phyloP scores from a whole-genome alignment of 2,888 invertebrate species.

The Pterostichus niger region DNA sequence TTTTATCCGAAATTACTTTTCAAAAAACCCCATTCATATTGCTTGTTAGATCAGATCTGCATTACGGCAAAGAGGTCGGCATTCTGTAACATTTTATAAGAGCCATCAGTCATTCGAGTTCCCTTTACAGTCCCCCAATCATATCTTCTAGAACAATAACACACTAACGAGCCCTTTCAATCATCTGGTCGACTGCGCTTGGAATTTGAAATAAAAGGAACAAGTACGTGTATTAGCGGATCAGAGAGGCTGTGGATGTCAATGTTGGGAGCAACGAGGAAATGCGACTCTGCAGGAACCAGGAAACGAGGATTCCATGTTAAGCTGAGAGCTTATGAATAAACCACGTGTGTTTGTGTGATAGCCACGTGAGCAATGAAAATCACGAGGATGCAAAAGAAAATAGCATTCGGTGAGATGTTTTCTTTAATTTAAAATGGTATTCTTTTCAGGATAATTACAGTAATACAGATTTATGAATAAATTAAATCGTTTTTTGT shows the following conservation, averaged over 20 bases:
- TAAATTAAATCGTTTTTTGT: too few relatives aligned
- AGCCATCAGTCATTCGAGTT: slow-evolving; percentile 59
- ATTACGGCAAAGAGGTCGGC: slow-evolving; percentile 53
- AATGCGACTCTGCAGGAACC: slow-evolving; percentile 23
- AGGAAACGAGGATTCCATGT: slow-evolving; percentile 57
- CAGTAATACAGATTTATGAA: too few relatives aligned
- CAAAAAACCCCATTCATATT: slow-evolving; percentile 55
- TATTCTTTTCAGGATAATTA: too few relatives aligned
- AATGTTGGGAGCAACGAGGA: slow-evolving; percentile 6
- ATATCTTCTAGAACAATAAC: background rate
- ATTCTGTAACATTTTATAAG: slow-evolving; percentile 64
- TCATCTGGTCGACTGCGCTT: slow-evolving; percentile 27
- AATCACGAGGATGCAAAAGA: too few relatives aligned
- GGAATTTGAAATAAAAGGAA: slow-evolving; percentile 63
- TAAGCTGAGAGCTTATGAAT: slow-evolving; percentile 63
- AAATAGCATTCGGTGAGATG: too few relatives aligned
- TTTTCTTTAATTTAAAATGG: too few relatives aligned
- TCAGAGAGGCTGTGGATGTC: slow-evolving; percentile 38
- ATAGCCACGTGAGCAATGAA: too few relatives aligned
- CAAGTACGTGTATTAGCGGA: slow-evolving; percentile 65
- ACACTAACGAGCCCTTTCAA: background rate
- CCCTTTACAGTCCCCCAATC: slow-evolving; percentile 36
- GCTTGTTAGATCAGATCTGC: slow-evolving; percentile 60
- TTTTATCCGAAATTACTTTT: slow-evolving; percentile 57
- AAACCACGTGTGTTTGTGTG: slow-evolving; percentile 34